phyloP scores from a whole-genome alignment of 2,888 invertebrate species.

The Scaptomyza tumidula region DNA sequence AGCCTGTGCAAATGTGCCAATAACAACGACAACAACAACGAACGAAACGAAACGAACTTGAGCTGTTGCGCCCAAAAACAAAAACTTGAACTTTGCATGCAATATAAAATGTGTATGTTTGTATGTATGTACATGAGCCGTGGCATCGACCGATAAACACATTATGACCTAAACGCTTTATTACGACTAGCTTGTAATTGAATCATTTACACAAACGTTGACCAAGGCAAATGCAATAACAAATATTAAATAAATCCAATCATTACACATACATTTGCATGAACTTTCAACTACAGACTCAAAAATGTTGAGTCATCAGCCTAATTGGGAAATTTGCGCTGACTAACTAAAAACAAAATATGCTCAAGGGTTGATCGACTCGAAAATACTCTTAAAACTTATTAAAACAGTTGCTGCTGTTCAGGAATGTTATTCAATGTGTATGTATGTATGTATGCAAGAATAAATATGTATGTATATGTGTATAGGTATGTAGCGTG shows the following conservation, averaged over 20 bases:
- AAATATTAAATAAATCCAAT: constrained; percentile 10
- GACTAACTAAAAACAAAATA: neutral
- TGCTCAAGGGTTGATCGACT: neutral
- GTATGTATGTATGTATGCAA: constrained; percentile 1
- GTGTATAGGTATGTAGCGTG: neutral
- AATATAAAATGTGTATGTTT: constrained; percentile 25
- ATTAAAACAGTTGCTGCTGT: neutral
- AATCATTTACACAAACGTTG: neutral
- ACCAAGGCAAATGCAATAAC: constrained; percentile 6
- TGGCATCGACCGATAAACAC: constrained; percentile 40
- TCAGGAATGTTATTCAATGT: constrained; percentile 1
- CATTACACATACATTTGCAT: neutral
- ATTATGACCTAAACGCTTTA: constrained; percentile 9
- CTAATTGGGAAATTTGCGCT: constrained; percentile 1
- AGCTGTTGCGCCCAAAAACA: constrained; percentile 35
- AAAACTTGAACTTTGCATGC: constrained; percentile 57
- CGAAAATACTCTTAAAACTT: neutral
- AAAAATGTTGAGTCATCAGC: constrained; percentile 4
- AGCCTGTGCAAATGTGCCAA: constrained; percentile 43
- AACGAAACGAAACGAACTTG: constrained; percentile 27
- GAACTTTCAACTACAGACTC: constrained; percentile 2
- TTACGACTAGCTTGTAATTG: constrained; percentile 17
- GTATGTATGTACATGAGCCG: too few relatives aligned
- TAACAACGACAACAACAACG: constrained; percentile 28
- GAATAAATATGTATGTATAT: neutral